Conservation (phyloP, 2,113 vertebrate genomes). For the Castor canadensis region DNA sequence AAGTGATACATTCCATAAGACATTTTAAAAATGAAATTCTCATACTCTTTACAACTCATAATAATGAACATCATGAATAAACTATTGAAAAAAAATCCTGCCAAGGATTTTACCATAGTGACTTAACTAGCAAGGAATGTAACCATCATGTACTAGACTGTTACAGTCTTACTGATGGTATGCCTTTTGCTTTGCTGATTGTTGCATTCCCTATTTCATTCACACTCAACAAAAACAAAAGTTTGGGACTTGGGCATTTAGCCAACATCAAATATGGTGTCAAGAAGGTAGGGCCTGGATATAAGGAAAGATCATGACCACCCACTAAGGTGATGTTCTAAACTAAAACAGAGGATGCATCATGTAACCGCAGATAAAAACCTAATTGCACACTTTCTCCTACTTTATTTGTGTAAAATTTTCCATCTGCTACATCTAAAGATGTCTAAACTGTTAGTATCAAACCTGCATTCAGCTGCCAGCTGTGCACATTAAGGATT, state of each 20-base stretch:
- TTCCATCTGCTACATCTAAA: constrained; percentile 94
- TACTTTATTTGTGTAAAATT: constrained; percentile 94
- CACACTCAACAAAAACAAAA: constrained; percentile 85
- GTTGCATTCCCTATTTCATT: constrained; percentile 84
- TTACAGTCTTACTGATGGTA: constrained; percentile 80
- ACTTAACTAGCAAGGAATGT: constrained; percentile 86
- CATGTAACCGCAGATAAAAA: constrained; percentile 89
- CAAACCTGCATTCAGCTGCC: constrained; percentile 93
- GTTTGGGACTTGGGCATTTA: constrained; percentile 84
- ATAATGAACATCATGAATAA: constrained; percentile 91
- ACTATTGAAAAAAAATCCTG: constrained; percentile 85
- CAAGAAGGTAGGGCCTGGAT: constrained; percentile 86
- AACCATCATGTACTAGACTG: constrained; percentile 85
- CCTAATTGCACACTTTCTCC: constrained; percentile 93
- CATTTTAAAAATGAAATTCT: constrained; percentile 90
- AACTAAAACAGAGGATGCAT: constrained; percentile 87
- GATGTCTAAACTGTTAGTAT: constrained; percentile 94
- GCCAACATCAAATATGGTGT: constrained; percentile 85
- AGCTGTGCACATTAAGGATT: constrained; percentile 93
- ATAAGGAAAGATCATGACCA: constrained; percentile 84
- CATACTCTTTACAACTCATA: constrained; percentile 90
- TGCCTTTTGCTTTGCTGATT: constrained; percentile 86
- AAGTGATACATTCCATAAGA: constrained; percentile 92
- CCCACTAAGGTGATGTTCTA: constrained; percentile 89
- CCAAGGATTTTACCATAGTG: constrained; percentile 88